Percentiles rank a stretch among this genome's conserved stretches.
Evolutionary conservation across 2,797 vertebrate species (phyloP).

Genomic region (Sebastiscus tertius): DNA sequence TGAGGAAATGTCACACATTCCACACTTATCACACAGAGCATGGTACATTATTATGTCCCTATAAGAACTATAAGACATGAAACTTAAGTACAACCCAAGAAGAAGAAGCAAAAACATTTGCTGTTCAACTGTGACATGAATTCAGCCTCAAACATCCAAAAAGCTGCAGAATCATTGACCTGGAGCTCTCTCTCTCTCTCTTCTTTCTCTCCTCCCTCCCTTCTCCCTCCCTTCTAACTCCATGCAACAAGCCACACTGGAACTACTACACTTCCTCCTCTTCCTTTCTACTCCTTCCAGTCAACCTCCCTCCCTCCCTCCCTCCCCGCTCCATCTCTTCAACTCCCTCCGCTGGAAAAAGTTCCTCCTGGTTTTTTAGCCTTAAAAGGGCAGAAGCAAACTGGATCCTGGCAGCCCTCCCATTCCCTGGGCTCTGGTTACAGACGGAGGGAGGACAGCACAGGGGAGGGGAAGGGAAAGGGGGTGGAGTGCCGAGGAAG

Average conservation of each 20-base stretch:
- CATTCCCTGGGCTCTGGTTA: slow-evolving; percentile 84
- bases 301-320: slow-evolving; percentile 58
- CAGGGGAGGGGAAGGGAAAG: slow-evolving; percentile 14
- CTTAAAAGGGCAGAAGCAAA: slow-evolving; percentile 90
- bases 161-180: slow-evolving; percentile 20
- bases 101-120: background rate
- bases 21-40: slow-evolving; percentile 62
- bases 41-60: background rate
- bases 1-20: slow-evolving; percentile 80
- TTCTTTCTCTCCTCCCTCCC: background rate
- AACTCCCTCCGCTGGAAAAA: slow-evolving; percentile 70
- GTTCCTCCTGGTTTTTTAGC: slow-evolving; percentile 86
- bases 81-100: background rate
- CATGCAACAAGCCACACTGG: slow-evolving; percentile 49
- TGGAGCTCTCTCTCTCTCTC: slow-evolving; percentile 3
- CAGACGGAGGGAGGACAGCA: slow-evolving; percentile 61
- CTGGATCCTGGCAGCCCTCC: slow-evolving; percentile 84
- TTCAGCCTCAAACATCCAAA: slow-evolving; percentile 24
- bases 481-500: slow-evolving; percentile 40
- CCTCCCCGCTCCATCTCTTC: slow-evolving; percentile 39
- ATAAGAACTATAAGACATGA: background rate
- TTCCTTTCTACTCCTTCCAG: slow-evolving; percentile 71
- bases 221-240: slow-evolving; percentile 32
- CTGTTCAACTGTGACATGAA: background rate
- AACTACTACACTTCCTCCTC: slow-evolving; percentile 73